Evolutionary conservation across 2,888 invertebrate genomes (phyloP), one percentile per base, ranked within the genome.

Genomic region (Cheilosia variabilis): DNA sequence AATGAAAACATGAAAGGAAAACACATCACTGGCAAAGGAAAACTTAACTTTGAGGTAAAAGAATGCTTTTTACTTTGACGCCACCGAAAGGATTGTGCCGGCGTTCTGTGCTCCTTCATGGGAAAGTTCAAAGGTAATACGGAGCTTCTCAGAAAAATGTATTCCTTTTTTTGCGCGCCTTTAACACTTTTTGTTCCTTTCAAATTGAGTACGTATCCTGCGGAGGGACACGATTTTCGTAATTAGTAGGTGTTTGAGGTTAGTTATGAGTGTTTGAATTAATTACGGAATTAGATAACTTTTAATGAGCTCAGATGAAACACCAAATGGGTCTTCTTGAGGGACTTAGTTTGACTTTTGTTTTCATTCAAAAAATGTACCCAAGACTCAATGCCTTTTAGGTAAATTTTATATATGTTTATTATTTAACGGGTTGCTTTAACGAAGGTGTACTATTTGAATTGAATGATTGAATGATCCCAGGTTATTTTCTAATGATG

Each of bases 31-130:
- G 2, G 27, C 65, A 79, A 73, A 73, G 66, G 52, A 63, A 69
- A 81, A 75, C 50, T 69, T 17, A 41, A 55, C 77, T 81, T 81
- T 81, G 81, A 69, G 73, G 66, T 60, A 68, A 80, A 75, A 62
- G 75, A 47, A 80, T 66, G 62, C 47, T 43, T 73, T 58, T 75
- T 75, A 63, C 81, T 81, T 81, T 81, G 75, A 81, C 75, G 63
- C 60, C 79, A 72, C 41, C 73, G 60, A 60, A 77, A 77, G 53
- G 77, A 77, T 77, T 77, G 77, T 69, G 60, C 7, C 27, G 7
- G 3, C 34, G 3, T 22, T 34, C 19, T 34, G 15, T 24, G 17
- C 41, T n/a, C 22, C 37, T 50, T 60, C 27, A 15, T 22, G 1
- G 19, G 10, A 15, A 24, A 71, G 37, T 17, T 60, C 62, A 72